Evolutionary conservation across 2,888 invertebrate genomes (phyloP).

Genomic region (Temnothorax rugatulus): DNA sequence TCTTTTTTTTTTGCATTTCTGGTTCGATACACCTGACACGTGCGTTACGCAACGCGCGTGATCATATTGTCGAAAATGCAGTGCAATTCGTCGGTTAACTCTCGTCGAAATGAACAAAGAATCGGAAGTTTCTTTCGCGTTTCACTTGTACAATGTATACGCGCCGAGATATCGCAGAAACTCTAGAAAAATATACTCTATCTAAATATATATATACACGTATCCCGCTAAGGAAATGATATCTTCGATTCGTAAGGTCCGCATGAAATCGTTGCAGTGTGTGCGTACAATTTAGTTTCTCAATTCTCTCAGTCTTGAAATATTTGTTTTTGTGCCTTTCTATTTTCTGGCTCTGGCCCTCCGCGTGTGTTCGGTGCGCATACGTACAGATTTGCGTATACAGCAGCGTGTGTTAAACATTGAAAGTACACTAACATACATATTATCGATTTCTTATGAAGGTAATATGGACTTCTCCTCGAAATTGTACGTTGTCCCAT

Average conservation of each 20-base stretch:
- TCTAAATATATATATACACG: slow-evolving; percentile 26
- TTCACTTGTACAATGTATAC: background rate
- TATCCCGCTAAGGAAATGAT: slow-evolving; percentile 9
- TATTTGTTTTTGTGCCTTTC: background rate
- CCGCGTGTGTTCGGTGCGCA: slow-evolving; percentile 33
- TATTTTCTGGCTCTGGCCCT: background rate
- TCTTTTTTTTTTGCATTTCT: slow-evolving; percentile 4
- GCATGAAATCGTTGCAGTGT: slow-evolving; percentile 7
- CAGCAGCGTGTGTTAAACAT: slow-evolving; percentile 48
- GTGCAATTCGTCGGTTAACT: background rate
- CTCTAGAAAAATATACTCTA: slow-evolving; percentile 49
- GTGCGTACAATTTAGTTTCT: slow-evolving; percentile 10
- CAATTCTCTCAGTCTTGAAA: slow-evolving; percentile 42
- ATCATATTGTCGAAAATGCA: slow-evolving; percentile 4
- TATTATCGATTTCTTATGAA: slow-evolving; percentile 48
- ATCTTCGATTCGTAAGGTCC: slow-evolving; percentile 22
- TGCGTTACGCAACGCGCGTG: background rate
- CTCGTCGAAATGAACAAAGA: slow-evolving; percentile 20
- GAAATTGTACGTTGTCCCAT: slow-evolving; percentile 45
- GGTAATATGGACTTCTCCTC: slow-evolving; percentile 33
- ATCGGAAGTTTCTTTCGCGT: slow-evolving; percentile 25
- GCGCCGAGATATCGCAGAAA: slow-evolving; percentile 1
- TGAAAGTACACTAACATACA: slow-evolving; percentile 47
- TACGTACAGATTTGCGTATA: slow-evolving; percentile 46
- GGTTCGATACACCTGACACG: background rate